Evolutionary conservation across 53 echinoderm and acorn worm species (phyloP).

Genomic region (Temnopleurus reevesii): DNA sequence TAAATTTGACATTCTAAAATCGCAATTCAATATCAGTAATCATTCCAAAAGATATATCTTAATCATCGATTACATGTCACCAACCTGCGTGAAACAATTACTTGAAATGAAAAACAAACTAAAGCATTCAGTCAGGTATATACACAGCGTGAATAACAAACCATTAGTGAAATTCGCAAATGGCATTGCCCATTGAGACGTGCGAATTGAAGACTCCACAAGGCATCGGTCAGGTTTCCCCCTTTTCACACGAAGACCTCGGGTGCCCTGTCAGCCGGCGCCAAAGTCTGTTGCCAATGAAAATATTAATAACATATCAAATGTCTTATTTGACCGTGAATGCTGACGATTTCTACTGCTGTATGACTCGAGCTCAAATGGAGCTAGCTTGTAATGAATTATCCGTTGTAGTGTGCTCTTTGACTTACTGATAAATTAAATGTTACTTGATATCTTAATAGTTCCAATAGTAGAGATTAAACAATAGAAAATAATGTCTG

Average conservation of each 20-base stretch:
- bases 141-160: slow-evolving; percentile 12
- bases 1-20: no score
- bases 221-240: background rate
- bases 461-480: no score
- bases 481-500: no score
- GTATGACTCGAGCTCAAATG: background rate
- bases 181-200: slow-evolving; percentile 4
- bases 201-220: background rate
- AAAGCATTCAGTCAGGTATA: background rate
- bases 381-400: no score
- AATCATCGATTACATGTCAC: background rate
- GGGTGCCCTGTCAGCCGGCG: background rate
- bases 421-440: no score
- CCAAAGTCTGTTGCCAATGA: background rate
- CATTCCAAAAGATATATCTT: background rate
- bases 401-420: no score
- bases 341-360: background rate
- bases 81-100: background rate
- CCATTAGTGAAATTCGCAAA: slow-evolving; percentile 26
- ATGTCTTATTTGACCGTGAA: background rate
- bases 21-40: no score
- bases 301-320: background rate
- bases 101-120: background rate
- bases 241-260: background rate
- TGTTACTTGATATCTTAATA: no score